These are phyloP conservation scores for Buphagus erythrorhynchus DNA, from an alignment of 2,797 vertebrate genomes.

Conservation along the genomic window DNA sequence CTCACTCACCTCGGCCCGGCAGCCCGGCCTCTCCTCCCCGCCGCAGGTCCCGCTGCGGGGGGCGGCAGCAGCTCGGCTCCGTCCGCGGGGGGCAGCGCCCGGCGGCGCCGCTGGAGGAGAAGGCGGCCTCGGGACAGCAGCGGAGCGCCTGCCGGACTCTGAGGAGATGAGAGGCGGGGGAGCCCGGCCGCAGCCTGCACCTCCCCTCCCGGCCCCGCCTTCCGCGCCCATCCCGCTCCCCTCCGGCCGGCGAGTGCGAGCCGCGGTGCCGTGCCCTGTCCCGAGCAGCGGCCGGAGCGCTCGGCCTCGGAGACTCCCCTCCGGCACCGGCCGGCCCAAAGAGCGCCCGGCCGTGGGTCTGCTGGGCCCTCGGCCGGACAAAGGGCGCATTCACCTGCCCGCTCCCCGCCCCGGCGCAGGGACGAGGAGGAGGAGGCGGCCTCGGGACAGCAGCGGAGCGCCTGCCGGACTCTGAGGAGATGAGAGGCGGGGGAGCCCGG, in stretches of 20 bases:
- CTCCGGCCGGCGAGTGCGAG: not conserved
- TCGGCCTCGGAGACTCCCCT: not conserved
- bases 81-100: not conserved
- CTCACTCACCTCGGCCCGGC: not conserved
- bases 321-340: not conserved
- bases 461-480: not conserved
- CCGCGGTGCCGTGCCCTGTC: rapidly evolving
- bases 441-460: rapidly evolving
- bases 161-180: not conserved
- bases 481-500: not conserved
- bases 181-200: not conserved
- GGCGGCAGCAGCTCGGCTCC: not conserved
- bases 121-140: rapidly evolving
- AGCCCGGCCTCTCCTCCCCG: not conserved
- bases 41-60: not conserved
- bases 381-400: conserved; percentile 24
- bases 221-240: not conserved
- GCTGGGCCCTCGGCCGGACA: not conserved
- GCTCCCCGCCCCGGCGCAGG: not conserved
- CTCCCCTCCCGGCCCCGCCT: conserved; percentile 30
- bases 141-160: not conserved
- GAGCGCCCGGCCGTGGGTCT: not conserved
- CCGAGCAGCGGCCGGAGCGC: not conserved
- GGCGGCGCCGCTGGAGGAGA: not conserved
- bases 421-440: not conserved